Conservation (phyloP, 2,797 vertebrate genomes). For the Cirrhinus molitorella region DNA sequence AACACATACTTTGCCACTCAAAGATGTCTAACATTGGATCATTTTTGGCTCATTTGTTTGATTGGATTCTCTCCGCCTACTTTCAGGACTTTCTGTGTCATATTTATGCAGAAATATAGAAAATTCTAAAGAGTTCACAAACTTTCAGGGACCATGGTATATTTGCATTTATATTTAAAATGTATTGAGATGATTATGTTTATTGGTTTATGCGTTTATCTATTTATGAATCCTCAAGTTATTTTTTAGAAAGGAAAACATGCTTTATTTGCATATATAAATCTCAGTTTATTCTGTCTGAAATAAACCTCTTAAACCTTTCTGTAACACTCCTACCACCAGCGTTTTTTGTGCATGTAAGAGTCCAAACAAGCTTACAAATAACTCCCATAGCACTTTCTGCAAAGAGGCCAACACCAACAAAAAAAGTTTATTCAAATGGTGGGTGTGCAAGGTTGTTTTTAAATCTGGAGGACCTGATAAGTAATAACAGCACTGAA, state of each 20-base stretch:
- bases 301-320: conserved; percentile 3
- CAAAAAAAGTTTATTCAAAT: conserved; percentile 7
- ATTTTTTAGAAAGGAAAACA: not conserved
- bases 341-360: not conserved
- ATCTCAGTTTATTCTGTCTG: not conserved
- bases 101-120: no score
- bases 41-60: no score
- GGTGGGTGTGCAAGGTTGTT: conserved; percentile 2
- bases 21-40: no score
- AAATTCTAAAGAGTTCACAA: no score
- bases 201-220: not conserved
- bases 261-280: not conserved
- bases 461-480: conserved; percentile 19
- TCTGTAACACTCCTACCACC: not conserved
- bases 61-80: no score
- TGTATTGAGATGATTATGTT: no score
- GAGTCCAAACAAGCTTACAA: conserved; percentile 17
- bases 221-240: not conserved
- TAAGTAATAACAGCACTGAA: conserved; percentile 22
- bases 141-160: no score
- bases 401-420: not conserved
- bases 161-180: no score
- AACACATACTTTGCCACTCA: no score
- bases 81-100: no score
- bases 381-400: conserved; percentile 30